phyloP scores from a whole-genome alignment of 2,113 vertebrate genomes.

The Chiloscyllium plagiosum region DNA sequence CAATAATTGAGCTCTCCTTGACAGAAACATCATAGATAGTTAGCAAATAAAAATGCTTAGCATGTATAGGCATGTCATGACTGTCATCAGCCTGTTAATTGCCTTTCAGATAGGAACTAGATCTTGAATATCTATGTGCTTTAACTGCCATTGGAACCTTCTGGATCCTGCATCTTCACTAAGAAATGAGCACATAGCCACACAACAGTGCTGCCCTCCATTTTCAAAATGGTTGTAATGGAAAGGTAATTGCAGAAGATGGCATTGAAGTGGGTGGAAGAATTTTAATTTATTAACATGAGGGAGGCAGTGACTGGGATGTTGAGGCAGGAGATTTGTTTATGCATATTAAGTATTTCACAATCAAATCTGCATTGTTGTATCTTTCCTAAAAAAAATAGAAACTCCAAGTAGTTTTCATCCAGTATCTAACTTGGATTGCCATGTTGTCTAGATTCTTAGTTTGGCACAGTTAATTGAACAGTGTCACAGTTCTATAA shows the following conservation, averaged over 20 bases:
- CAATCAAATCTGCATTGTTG: neutral
- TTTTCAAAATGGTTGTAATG: neutral
- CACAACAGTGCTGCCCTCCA: neutral
- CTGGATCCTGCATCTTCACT: neutral
- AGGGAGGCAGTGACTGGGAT: neutral
- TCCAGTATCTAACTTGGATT: neutral
- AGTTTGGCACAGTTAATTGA: neutral
- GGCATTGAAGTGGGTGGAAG: neutral
- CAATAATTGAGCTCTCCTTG: neutral
- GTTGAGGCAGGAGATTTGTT: neutral
- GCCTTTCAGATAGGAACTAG: neutral
- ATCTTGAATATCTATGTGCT: neutral
- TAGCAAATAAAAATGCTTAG: neutral
- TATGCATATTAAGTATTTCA: no score
- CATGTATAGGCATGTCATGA: no score
- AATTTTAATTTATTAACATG: neutral
- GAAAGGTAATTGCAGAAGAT: neutral
- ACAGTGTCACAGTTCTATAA: neutral
- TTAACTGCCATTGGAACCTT: neutral
- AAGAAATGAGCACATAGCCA: neutral
- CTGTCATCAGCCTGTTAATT: neutral
- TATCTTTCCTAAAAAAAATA: slow-evolving; percentile 4
- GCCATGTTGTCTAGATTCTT: neutral
- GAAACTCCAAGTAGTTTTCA: neutral
- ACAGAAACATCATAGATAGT: neutral